A percentile compares a stretch with the other conserved stretches of the same genome.
Conservation (phyloP, 2,888 invertebrate genomes). For the Allacma fusca region DNA sequence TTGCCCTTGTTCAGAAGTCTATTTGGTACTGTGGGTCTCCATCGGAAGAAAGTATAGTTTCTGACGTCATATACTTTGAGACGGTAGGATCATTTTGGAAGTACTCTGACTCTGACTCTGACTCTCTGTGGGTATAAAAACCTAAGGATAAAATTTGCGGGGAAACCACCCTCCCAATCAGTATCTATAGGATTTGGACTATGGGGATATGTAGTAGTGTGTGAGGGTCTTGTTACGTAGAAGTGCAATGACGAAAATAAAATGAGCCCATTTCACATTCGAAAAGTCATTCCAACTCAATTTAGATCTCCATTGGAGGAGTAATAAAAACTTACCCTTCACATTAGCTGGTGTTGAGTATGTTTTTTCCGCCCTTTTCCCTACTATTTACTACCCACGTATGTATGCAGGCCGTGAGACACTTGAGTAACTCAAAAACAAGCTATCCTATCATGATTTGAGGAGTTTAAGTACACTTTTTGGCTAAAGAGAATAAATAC, state of each 20-base stretch:
- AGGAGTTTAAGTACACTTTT: too few relatives aligned
- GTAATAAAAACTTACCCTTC: conserved; percentile 42
- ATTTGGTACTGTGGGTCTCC: not conserved
- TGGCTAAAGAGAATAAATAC: too few relatives aligned
- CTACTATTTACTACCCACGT: not conserved
- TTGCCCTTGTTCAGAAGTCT: not conserved
- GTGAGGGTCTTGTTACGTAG: not conserved
- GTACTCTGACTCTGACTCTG: too few relatives aligned
- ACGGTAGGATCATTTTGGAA: too few relatives aligned
- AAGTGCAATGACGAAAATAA: conserved; percentile 29
- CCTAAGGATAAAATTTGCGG: not conserved
- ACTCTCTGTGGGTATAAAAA: not conserved
- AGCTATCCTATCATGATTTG: not conserved
- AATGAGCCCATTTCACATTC: conserved; percentile 39
- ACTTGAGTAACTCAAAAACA: not conserved
- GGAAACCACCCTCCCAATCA: not conserved
- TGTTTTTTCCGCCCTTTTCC: conserved; percentile 38
- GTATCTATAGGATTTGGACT: too few relatives aligned
- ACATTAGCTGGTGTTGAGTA: conserved; percentile 34
- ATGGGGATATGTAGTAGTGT: not conserved
- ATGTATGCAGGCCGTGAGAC: not conserved
- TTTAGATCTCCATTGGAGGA: conserved; percentile 42
- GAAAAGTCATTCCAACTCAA: conserved; percentile 39
- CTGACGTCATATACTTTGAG: too few relatives aligned
- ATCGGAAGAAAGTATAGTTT: too few relatives aligned